A percentile compares a stretch with the other conserved stretches of the same genome.
Conservation (phyloP, 2,113 vertebrate genomes). For the Egretta garzetta region DNA sequence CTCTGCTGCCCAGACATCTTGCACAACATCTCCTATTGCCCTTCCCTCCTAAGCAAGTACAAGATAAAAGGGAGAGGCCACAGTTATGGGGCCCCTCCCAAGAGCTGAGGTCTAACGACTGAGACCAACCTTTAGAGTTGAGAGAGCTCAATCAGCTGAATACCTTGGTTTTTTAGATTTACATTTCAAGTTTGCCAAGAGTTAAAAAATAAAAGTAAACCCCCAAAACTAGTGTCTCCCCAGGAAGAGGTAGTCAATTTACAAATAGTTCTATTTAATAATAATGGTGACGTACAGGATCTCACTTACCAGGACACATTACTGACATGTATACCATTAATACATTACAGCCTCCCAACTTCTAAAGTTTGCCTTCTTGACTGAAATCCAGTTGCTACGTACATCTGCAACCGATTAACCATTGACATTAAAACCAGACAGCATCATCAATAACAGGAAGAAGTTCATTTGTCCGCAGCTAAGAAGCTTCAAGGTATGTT, state of each 20-base stretch:
- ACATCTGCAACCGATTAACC: neutral
- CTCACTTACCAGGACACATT: neutral
- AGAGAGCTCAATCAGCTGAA: neutral
- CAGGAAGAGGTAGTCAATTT: neutral
- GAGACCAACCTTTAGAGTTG: neutral
- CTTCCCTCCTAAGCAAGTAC: neutral
- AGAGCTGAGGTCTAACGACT: neutral
- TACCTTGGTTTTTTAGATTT: neutral
- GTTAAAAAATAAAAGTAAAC: neutral
- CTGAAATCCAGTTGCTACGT: neutral
- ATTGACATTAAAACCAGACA: neutral
- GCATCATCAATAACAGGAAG: neutral
- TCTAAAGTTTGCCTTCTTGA: neutral
- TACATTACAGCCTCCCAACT: neutral
- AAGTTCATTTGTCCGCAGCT: neutral
- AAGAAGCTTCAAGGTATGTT: neutral
- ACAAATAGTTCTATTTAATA: neutral
- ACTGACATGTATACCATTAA: neutral
- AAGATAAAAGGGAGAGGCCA: neutral
- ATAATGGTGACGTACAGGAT: neutral
- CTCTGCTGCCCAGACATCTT: neutral
- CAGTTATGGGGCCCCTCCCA: neutral
- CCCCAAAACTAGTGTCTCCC: neutral
- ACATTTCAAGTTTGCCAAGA: neutral
- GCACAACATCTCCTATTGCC: neutral